These are phyloP conservation scores for Chrysocyon brachyurus DNA, from an alignment of 2,797 vertebrate genomes.

Conservation along the genomic window DNA sequence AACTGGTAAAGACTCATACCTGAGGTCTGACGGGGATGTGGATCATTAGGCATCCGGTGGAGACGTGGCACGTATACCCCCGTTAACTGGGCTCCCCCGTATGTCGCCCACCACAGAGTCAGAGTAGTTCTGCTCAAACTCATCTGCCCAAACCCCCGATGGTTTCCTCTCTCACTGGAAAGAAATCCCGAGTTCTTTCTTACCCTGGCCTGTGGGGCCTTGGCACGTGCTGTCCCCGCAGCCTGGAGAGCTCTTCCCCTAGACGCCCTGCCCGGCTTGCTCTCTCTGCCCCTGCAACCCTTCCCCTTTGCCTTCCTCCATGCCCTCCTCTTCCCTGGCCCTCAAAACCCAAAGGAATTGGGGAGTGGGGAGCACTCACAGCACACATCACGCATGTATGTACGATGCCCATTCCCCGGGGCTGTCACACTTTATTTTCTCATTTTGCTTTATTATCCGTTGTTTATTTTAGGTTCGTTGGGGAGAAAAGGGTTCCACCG, in stretches of 20 bases:
- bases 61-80: background rate
- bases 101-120: background rate
- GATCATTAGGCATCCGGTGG: background rate
- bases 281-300: background rate
- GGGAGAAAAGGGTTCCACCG: slow-evolving; percentile 98
- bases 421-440: background rate
- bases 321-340: background rate
- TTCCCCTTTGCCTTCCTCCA: background rate
- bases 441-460: background rate
- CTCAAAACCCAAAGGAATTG: background rate
- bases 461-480: slow-evolving; percentile 93
- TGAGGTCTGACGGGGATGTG: background rate
- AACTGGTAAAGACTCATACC: background rate
- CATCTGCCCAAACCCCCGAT: background rate
- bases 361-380: rapidly evolving
- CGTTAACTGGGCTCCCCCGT: background rate
- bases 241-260: background rate
- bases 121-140: background rate
- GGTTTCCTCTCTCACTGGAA: background rate
- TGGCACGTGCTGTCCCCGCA: background rate
- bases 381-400: background rate
- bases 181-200: background rate
- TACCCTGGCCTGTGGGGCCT: background rate
- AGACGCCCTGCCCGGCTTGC: background rate
- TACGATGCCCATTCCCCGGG: background rate